phyloP scores from a whole-genome alignment of 2,888 invertebrate species.

The Andrena minutula region DNA sequence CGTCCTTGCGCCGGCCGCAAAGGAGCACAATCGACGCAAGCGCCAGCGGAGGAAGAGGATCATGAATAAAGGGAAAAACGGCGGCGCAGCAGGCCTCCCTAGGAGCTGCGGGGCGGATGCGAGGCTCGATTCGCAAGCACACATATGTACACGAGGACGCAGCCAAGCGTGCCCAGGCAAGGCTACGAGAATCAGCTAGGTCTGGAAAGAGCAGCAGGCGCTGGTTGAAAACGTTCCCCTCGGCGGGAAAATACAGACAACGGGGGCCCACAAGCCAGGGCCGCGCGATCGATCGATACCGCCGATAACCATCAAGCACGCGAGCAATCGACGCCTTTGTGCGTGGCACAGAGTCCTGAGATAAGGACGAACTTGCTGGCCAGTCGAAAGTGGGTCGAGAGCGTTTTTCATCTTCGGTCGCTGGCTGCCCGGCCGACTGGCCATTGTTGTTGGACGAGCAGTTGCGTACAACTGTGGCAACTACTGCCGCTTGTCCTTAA shows the following conservation, averaged over 20 bases:
- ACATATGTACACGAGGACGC: conserved; percentile 45
- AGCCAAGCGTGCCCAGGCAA: conserved; percentile 69
- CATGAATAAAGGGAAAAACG: not conserved
- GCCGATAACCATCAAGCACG: conserved; percentile 57
- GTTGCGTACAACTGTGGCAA: conserved; percentile 50
- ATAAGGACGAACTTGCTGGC: conserved; percentile 29
- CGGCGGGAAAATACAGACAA: conserved; percentile 44
- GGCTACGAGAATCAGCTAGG: conserved; percentile 67
- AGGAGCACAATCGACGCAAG: too few species aligned
- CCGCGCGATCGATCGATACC: conserved; percentile 50
- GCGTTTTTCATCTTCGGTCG: conserved; percentile 55
- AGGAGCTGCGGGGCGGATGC: conserved; percentile 29
- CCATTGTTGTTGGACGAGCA: conserved; percentile 52
- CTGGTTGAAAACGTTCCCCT: conserved; percentile 12
- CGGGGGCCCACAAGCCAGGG: conserved; percentile 52
- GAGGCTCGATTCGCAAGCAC: conserved; percentile 50
- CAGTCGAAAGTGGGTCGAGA: conserved; percentile 60
- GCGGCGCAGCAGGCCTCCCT: not conserved
- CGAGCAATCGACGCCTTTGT: conserved; percentile 58
- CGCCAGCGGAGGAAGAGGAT: not conserved
- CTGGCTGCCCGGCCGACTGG: conserved; percentile 15
- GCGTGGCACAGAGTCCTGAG: conserved; percentile 29
- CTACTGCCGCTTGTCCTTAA: conserved; percentile 32
- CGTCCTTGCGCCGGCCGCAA: too few species aligned
- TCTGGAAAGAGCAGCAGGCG: conserved; percentile 37